Conservation (phyloP, 1,140 invertebrate genomes). For the Bacillus rossius region DNA sequence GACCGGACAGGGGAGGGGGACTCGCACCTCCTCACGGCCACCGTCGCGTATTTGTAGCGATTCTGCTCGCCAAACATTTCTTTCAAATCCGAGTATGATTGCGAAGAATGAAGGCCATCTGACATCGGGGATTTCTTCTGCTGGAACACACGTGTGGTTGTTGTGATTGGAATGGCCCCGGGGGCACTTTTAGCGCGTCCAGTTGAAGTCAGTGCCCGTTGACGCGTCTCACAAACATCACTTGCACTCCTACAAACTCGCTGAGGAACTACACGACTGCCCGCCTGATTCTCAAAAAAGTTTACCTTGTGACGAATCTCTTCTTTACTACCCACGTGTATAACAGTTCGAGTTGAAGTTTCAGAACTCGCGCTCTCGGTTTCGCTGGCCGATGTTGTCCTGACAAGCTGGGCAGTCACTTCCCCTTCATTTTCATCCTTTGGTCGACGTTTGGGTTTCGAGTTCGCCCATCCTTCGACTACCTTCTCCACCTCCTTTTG, state of each 20-base stretch:
- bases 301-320: slow-evolving; percentile 67
- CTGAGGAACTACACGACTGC: neutral
- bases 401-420: slow-evolving; percentile 30
- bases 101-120: slow-evolving; percentile 40
- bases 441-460: slow-evolving; percentile 3
- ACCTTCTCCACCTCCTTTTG: slow-evolving; percentile 42
- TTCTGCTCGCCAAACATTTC: slow-evolving; percentile 70
- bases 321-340: slow-evolving; percentile 44
- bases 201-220: neutral
- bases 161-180: neutral
- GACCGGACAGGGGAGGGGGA: slow-evolving; percentile 20
- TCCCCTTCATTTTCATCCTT: slow-evolving; percentile 31
- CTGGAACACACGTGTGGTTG: no score
- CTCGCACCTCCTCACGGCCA: slow-evolving; percentile 30
- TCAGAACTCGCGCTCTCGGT: slow-evolving; percentile 63
- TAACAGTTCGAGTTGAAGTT: slow-evolving; percentile 57
- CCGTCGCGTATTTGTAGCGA: slow-evolving; percentile 32
- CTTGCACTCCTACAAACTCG: slow-evolving; percentile 14
- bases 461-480: slow-evolving; percentile 43
- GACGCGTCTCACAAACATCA: slow-evolving; percentile 1
- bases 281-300: slow-evolving; percentile 58
- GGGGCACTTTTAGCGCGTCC: slow-evolving; percentile 3
- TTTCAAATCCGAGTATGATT: slow-evolving; percentile 67
- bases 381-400: slow-evolving; percentile 43
- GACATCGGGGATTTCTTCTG: no score